phyloP scores from a whole-genome alignment of 2,797 vertebrate species.

The Acropternis orthonyx region DNA sequence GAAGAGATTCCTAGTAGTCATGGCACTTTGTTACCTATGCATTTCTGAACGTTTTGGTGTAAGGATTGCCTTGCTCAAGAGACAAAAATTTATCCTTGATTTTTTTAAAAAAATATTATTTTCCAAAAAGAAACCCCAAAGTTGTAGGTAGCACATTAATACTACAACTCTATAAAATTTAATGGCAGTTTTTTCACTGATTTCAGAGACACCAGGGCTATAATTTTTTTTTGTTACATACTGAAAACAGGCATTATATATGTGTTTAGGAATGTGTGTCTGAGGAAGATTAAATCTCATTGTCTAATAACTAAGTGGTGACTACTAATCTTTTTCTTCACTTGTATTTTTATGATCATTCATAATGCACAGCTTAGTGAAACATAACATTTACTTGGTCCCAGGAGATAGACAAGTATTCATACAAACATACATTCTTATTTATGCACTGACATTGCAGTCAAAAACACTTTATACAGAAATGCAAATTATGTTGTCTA shows the following conservation, averaged over 20 bases:
- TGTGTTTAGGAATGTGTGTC: neutral
- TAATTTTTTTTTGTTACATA: neutral
- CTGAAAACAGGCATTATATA: neutral
- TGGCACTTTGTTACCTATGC: neutral
- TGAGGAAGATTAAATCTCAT: neutral
- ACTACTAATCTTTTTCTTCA: neutral
- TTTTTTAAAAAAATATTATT: neutral
- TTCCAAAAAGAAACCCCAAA: neutral
- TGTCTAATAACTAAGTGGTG: neutral
- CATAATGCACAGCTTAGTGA: neutral
- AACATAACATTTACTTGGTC: neutral
- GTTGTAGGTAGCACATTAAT: neutral
- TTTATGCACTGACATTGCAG: neutral
- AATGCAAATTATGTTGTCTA: conserved; percentile 1
- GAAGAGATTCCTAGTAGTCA: neutral
- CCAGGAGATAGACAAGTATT: conserved; percentile 18
- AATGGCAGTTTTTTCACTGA: neutral
- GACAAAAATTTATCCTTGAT: neutral
- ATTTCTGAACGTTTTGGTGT: neutral
- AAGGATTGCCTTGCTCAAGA: neutral
- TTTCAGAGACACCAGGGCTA: neutral
- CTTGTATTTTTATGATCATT: conserved; percentile 22
- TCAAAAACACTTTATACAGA: conserved; percentile 24
- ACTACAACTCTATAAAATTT: neutral
- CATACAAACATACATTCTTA: neutral